Conservation (phyloP, 1,140 invertebrate species). For the Drosophila persimilis region DNA sequence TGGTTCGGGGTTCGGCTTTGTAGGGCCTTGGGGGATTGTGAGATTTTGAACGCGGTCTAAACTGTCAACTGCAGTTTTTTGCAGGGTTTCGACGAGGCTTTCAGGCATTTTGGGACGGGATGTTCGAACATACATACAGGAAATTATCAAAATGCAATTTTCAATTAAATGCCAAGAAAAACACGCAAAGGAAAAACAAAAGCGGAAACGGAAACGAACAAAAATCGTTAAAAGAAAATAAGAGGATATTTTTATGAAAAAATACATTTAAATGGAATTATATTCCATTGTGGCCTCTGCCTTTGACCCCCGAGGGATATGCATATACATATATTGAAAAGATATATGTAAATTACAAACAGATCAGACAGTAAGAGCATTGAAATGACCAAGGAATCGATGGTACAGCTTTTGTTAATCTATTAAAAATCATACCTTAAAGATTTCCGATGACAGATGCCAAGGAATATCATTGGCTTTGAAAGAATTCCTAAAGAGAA, state of each 20-base stretch:
- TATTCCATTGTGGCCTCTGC: not conserved
- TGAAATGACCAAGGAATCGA: too few relatives aligned
- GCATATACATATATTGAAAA: too few relatives aligned
- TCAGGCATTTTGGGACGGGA: slow-evolving; percentile 38
- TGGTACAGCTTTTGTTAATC: too few relatives aligned
- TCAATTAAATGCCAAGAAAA: slow-evolving; percentile 38
- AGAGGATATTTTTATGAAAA: slow-evolving; percentile 4
- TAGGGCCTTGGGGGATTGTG: slow-evolving; percentile 24
- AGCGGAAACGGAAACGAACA: slow-evolving; percentile 17
- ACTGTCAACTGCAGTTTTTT: slow-evolving; percentile 63
- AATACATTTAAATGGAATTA: slow-evolving; percentile 4
- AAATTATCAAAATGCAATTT: slow-evolving; percentile 70
- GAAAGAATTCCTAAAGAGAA: too few relatives aligned
- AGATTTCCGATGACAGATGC: too few relatives aligned
- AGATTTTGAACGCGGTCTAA: slow-evolving; percentile 41
- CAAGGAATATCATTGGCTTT: too few relatives aligned
- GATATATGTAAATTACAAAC: too few relatives aligned
- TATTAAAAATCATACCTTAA: too few relatives aligned
- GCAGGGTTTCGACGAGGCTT: slow-evolving; percentile 36
- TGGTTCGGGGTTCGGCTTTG: not conserved
- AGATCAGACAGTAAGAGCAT: too few relatives aligned
- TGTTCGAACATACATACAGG: slow-evolving; percentile 31
- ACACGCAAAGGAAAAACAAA: slow-evolving; percentile 1
- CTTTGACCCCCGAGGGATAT: not conserved
- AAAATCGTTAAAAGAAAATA: slow-evolving; percentile 3